A percentile compares a stretch with the other conserved stretches of the same genome.
Evolutionary conservation across 2,888 invertebrate genomes (phyloP).

Genomic region (Pharmacophagus antenor): DNA sequence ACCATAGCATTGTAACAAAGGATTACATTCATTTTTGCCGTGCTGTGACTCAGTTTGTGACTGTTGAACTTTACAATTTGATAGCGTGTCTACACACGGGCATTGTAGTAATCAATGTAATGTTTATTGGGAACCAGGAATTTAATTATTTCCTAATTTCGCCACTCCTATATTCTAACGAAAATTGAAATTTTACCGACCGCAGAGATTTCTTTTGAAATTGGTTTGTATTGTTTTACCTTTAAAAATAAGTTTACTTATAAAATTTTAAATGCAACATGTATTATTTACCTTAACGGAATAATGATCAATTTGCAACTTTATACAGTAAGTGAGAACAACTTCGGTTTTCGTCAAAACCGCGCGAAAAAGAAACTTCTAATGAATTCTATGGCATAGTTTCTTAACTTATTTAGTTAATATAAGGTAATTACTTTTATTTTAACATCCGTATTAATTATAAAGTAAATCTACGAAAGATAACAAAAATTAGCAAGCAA

Average conservation of each 20-base stretch:
- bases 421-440: not conserved
- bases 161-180: not conserved
- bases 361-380: not conserved
- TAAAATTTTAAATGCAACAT: too few species aligned
- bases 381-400: not conserved
- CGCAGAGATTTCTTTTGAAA: too few species aligned
- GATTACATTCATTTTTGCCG: not conserved
- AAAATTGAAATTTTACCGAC: too few species aligned
- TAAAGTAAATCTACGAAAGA: conserved; percentile 33
- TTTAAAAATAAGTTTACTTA: too few species aligned
- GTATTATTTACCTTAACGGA: too few species aligned
- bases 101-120: conserved; percentile 8
- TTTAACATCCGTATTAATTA: conserved; percentile 8
- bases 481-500: conserved; percentile 46
- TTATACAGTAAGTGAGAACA: not conserved
- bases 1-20: conserved; percentile 15
- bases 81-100: conserved; percentile 16
- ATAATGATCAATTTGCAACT: not conserved
- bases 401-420: not conserved
- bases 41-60: conserved; percentile 19
- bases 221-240: too few species aligned
- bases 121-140: not conserved
- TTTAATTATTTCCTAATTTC: not conserved
- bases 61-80: conserved; percentile 21
- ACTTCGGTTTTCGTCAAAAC: not conserved